phyloP scores from a whole-genome alignment of 1,140 invertebrate genomes.

The Potamilus streckersoni region DNA sequence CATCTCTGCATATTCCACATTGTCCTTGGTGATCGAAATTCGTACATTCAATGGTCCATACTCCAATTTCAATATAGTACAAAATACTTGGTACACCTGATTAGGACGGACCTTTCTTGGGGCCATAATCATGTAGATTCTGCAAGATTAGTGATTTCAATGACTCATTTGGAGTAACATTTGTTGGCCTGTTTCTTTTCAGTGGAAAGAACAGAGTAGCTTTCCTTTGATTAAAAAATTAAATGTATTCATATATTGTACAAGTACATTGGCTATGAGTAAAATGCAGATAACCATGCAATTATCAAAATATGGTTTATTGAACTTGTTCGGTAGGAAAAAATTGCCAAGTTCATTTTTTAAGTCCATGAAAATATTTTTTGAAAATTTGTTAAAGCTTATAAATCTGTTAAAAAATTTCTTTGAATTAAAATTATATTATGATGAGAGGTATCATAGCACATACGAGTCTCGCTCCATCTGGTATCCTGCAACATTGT shows the following conservation, averaged over 20 bases:
- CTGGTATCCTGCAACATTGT: conserved; percentile 38
- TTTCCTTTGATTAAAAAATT: not conserved
- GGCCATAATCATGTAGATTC: conserved; percentile 60
- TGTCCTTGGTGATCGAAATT: conserved; percentile 53
- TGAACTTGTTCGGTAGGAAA: not conserved
- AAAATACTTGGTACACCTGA: conserved; percentile 59
- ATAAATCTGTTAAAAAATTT: not conserved
- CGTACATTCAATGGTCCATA: conserved; percentile 52
- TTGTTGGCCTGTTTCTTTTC: not conserved
- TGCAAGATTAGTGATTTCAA: conserved; percentile 30
- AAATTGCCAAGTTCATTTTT: not conserved
- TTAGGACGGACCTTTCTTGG: conserved; percentile 57
- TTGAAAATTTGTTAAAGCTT: not conserved
- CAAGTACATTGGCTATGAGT: not conserved
- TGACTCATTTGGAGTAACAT: not conserved
- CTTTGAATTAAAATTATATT: not conserved
- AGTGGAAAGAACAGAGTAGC: not conserved
- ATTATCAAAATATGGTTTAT: not conserved
- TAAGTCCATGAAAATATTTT: not conserved
- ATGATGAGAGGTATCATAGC: not conserved
- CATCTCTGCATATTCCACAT: conserved; percentile 51
- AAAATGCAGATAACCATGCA: not conserved
- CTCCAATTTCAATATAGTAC: conserved; percentile 56
- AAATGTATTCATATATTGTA: not conserved
- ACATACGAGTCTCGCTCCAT: conserved; percentile 48